Conservation (phyloP, 2,888 invertebrate genomes). For the Tetragonula carbonaria region DNA sequence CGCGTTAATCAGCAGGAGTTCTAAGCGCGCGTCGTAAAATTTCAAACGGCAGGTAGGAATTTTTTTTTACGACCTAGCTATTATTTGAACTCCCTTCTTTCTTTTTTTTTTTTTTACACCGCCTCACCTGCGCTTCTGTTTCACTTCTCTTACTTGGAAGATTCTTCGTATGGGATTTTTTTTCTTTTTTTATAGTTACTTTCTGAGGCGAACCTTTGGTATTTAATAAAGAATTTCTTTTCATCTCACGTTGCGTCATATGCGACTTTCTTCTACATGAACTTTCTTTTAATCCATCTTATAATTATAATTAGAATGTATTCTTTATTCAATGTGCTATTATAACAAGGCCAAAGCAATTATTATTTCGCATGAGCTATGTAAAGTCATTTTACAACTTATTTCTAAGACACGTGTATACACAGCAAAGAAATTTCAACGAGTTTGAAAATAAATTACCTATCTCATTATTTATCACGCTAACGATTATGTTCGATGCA, state of each 20-base stretch:
- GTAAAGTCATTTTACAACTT: too few relatives aligned
- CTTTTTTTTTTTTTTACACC: background rate
- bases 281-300: background rate
- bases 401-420: too few relatives aligned
- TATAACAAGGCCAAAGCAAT: too few relatives aligned
- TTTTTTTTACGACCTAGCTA: background rate
- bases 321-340: too few relatives aligned
- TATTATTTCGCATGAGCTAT: too few relatives aligned
- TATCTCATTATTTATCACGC: too few relatives aligned
- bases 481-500: too few relatives aligned
- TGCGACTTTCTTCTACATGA: too few relatives aligned
- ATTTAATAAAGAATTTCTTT: background rate
- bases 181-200: background rate
- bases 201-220: too few relatives aligned
- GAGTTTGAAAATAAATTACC: too few relatives aligned
- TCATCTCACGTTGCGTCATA: background rate
- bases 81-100: background rate
- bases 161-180: background rate
- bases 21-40: constrained; percentile 16
- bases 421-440: too few relatives aligned
- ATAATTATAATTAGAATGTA: background rate
- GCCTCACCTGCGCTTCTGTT: background rate
- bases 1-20: constrained; percentile 26
- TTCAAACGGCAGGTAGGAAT: background rate
- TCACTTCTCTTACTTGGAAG: background rate